phyloP scores from a whole-genome alignment of 2,113 vertebrate species.

The Boulengeromyrus knoepffleri region DNA sequence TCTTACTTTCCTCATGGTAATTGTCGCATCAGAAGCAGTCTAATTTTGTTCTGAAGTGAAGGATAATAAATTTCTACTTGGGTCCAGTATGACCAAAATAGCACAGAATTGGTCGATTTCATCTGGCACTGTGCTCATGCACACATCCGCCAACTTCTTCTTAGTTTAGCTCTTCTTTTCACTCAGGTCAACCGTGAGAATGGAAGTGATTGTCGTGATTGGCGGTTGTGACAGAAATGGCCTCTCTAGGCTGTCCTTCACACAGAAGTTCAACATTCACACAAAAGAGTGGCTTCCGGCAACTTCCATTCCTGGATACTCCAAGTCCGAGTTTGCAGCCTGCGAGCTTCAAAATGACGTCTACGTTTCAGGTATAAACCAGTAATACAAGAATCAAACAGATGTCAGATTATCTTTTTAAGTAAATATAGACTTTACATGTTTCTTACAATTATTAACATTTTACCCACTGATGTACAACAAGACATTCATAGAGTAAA shows the following conservation, averaged over 20 bases:
- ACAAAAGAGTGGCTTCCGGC: constrained; percentile 58
- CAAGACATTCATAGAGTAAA: not conserved
- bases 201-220: constrained; percentile 66
- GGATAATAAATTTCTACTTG: not conserved
- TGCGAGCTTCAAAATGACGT: constrained; percentile 70
- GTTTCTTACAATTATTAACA: not conserved
- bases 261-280: constrained; percentile 54
- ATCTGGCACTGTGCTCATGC: not conserved
- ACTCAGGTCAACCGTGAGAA: constrained; percentile 59
- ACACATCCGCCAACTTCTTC: not conserved
- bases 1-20: not conserved
- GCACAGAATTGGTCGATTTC: not conserved
- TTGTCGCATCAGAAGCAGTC: not conserved
- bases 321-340: constrained; percentile 66
- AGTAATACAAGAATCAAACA: not conserved
- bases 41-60: not conserved
- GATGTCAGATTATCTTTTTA: not conserved
- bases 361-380: constrained; percentile 68
- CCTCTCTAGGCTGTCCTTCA: constrained; percentile 58
- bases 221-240: constrained; percentile 68
- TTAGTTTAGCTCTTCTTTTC: not conserved
- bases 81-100: not conserved
- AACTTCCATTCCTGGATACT: constrained; percentile 62
- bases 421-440: not conserved
- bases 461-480: not conserved